These are phyloP conservation scores for Fragum sueziense DNA, from an alignment of 2,888 invertebrate species.

Conservation along the genomic window DNA sequence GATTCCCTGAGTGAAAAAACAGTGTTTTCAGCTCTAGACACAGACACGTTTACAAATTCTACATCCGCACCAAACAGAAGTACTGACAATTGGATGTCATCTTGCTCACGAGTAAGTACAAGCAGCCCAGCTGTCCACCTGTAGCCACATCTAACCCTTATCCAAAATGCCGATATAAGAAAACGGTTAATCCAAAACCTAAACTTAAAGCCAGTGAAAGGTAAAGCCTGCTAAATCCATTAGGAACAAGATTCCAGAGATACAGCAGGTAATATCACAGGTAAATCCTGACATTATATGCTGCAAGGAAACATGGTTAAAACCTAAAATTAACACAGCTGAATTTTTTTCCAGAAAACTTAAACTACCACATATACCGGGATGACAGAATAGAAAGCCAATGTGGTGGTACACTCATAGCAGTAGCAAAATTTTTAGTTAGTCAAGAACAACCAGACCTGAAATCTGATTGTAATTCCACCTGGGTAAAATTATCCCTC, in stretches of 20 bases:
- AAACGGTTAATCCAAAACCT: background rate
- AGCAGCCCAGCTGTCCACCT: background rate
- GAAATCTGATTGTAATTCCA: background rate
- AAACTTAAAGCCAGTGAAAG: background rate
- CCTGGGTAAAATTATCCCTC: background rate
- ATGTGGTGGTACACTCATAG: background rate
- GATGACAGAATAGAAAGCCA: background rate
- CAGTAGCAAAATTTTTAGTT: background rate
- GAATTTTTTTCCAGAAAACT: background rate
- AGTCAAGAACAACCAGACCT: conserved; percentile 4
- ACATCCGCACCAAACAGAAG: background rate
- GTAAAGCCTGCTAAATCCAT: too few species aligned
- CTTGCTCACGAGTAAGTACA: too few species aligned
- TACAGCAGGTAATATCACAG: background rate
- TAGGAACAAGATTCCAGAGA: background rate
- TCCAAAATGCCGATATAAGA: background rate
- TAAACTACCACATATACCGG: background rate
- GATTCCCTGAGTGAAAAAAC: too few species aligned
- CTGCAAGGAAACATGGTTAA: background rate
- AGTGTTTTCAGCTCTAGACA: background rate
- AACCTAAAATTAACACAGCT: background rate
- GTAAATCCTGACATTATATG: too few species aligned
- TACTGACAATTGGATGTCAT: too few species aligned
- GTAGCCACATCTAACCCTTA: background rate
- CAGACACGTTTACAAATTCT: background rate